These are phyloP conservation scores for Leiothrix lutea DNA, from an alignment of 2,113 vertebrate genomes.

Conservation along the genomic window DNA sequence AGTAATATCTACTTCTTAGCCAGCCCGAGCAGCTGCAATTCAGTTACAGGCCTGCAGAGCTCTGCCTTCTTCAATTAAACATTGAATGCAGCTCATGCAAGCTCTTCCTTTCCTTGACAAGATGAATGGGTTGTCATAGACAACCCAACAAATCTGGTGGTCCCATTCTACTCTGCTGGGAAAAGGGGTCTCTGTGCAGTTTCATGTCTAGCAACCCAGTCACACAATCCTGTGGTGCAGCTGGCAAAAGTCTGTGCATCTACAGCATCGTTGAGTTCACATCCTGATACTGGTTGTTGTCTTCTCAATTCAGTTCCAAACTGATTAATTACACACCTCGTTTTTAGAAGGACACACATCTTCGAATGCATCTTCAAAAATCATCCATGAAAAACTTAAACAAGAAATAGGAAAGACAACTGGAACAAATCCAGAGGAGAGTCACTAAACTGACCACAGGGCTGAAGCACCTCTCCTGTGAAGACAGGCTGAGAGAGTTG, in stretches of 20 bases:
- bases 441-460: background rate
- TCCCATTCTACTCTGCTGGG: background rate
- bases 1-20: background rate
- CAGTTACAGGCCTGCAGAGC: background rate
- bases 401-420: background rate
- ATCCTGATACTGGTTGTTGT: background rate
- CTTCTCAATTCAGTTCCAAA: background rate
- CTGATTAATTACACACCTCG: background rate
- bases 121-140: background rate
- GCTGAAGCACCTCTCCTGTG: background rate
- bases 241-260: background rate
- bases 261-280: background rate
- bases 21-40: background rate
- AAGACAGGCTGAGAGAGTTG: background rate
- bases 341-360: background rate
- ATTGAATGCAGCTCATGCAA: background rate
- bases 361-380: background rate
- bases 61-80: background rate
- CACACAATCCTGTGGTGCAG: background rate
- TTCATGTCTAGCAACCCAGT: background rate
- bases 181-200: background rate
- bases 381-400: background rate
- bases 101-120: background rate
- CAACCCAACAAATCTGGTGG: background rate
- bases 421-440: background rate